Base-by-base conservation (phyloP, 1,140 invertebrate species). In the Caenorhabditis inopinata region DNA sequence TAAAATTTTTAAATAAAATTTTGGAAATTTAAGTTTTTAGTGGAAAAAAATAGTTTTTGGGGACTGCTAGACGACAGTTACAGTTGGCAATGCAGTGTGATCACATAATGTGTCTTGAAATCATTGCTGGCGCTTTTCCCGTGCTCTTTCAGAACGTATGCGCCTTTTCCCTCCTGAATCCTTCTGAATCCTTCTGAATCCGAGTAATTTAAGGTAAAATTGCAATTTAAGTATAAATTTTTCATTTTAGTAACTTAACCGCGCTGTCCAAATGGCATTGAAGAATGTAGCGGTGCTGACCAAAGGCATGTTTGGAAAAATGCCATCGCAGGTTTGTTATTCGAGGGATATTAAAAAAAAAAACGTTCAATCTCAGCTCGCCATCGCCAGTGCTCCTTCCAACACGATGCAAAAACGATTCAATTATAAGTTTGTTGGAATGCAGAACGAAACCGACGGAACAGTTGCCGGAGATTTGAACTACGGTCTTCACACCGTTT, bases 401-500 rank as follows among this genome's bases (percentile, higher is more conserved):
- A 38, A 29, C 45, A 35, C 29, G n/a, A 75, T 51, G 11, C 74
- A 47, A 18, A 49, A 32, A 23, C 14, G 45, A 49, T 75, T 45
- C 38, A 79, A 79, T 42, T 80, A 75, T 49, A 80, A 83, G 46
- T 86, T 87, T 74, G 85, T 86, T 74, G 85, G 85, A 27, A 78
- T 78, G 74, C 49, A 74, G 12, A 62, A 76, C 12, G 83, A 82
- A 23, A 84, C 82, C 35, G 87, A 88, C 53, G 87, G 85, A 18
- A 79, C 87, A 25, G 2, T 88, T 16, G 79, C 47, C 16, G 87
- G 87, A 6, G 85, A 88, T 58, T 48, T 84, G 42, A 82, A 85
- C 12, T 82, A 84, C n/a, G 84, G 76, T 11, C 82, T 86, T 42
- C 68, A 88, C 49, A 68, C 38, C 23, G 35, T 88, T 23, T 87